Evolutionary conservation across 2,797 vertebrate genomes (phyloP).

Genomic region (Hylomyscus alleni): DNA sequence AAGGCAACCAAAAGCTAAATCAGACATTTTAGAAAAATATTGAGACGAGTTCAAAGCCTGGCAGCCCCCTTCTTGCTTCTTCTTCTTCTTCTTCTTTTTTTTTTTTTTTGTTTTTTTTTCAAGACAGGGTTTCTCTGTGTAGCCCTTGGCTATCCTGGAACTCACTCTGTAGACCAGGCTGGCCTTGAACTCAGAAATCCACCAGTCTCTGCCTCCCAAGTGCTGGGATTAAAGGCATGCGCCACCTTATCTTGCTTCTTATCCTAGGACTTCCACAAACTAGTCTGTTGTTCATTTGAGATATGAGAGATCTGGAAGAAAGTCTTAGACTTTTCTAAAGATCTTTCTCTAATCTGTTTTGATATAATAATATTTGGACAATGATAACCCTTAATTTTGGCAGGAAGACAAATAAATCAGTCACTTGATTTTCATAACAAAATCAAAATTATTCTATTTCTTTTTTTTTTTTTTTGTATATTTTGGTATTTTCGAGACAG

Average conservation of each 20-base stretch:
- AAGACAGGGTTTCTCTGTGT: too few relatives aligned
- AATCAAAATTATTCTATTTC: conserved; percentile 11
- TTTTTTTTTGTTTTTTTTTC: too few relatives aligned
- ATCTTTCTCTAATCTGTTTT: background rate
- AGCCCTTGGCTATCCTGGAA: too few relatives aligned
- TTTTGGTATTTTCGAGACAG: too few relatives aligned
- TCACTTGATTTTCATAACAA: conserved; percentile 13
- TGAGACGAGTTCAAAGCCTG: background rate
- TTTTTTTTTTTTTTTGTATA: too few relatives aligned
- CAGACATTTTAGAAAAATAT: background rate
- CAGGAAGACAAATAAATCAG: background rate
- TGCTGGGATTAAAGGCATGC: too few relatives aligned
- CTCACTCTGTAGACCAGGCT: too few relatives aligned
- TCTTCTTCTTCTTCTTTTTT: too few relatives aligned
- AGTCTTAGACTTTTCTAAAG: background rate
- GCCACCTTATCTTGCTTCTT: background rate
- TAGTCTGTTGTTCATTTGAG: background rate
- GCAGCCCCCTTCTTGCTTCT: background rate
- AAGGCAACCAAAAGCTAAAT: background rate
- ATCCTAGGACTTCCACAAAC: background rate
- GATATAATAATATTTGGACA: background rate
- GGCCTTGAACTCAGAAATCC: too few relatives aligned
- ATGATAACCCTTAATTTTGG: background rate
- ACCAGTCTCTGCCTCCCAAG: too few relatives aligned
- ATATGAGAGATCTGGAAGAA: background rate